Conservation (phyloP, 2,113 vertebrate genomes). For the Limanda limanda region DNA sequence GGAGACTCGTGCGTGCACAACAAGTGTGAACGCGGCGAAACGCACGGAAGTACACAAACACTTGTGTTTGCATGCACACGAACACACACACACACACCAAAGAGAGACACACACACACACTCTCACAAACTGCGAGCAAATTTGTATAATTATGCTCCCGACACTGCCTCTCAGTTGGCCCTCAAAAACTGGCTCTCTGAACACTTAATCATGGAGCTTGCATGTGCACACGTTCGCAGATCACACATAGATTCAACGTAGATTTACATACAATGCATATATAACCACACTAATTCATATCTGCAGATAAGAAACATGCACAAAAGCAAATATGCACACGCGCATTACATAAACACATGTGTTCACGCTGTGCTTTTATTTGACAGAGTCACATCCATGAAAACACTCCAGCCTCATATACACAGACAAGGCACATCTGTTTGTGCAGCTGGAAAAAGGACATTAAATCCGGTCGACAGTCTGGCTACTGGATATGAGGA, state of each 20-base stretch:
- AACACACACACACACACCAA: slow-evolving; percentile 4
- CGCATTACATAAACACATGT: background rate
- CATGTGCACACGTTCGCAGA: slow-evolving; percentile 6
- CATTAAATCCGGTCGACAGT: slow-evolving; percentile 20
- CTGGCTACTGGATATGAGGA: slow-evolving; percentile 43
- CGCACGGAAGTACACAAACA: slow-evolving; percentile 21
- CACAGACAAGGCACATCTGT: slow-evolving; percentile 34
- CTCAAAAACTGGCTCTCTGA: slow-evolving; percentile 32
- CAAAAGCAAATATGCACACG: background rate
- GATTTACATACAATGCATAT: slow-evolving; percentile 31
- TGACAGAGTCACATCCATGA: slow-evolving; percentile 3
- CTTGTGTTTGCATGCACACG: slow-evolving; percentile 7
- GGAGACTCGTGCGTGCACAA: slow-evolving; percentile 43
- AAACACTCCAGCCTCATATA: background rate
- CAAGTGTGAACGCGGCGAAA: slow-evolving; percentile 48
- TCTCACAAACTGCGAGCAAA: slow-evolving; percentile 47
- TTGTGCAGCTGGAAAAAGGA: slow-evolving; percentile 37
- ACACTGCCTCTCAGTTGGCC: slow-evolving; percentile 51
- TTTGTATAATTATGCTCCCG: slow-evolving; percentile 64
- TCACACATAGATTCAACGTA: slow-evolving; percentile 27
- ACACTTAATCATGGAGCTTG: slow-evolving; percentile 24
- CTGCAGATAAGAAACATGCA: background rate
- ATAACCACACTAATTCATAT: slow-evolving; percentile 19
- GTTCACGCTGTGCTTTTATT: slow-evolving; percentile 13
- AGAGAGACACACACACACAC: slow-evolving; percentile 3